Percentiles rank a stretch among this genome's conserved stretches.
These are phyloP conservation scores for Mylabris phalerata DNA, from an alignment of 1,140 invertebrate genomes.

Conservation along the genomic window DNA sequence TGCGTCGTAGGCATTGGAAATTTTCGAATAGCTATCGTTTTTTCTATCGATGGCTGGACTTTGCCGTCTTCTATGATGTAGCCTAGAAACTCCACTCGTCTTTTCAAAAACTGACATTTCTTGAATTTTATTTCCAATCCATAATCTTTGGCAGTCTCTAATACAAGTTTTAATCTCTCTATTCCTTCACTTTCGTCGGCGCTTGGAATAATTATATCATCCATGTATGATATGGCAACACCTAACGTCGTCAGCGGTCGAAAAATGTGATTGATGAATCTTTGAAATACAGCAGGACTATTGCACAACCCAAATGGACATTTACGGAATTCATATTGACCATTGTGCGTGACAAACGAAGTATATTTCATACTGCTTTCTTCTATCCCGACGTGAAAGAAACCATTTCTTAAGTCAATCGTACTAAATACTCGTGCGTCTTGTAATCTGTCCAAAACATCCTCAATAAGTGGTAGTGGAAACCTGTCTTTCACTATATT, in stretches of 20 bases:
- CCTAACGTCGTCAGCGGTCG: constrained; percentile 19
- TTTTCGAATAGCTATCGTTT: neutral
- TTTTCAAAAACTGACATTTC: constrained; percentile 11
- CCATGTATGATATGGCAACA: constrained; percentile 26
- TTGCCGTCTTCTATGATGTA: constrained; percentile 22
- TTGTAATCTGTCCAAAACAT: too few species aligned
- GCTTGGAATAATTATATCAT: constrained; percentile 22
- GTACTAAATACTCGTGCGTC: too few species aligned
- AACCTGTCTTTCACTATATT: too few species aligned
- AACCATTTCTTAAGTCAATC: too few species aligned
- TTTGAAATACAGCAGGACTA: constrained; percentile 30
- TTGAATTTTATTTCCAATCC: constrained; percentile 7
- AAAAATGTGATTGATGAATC: constrained; percentile 29
- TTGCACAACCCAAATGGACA: constrained; percentile 41
- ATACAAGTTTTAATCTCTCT: constrained; percentile 18
- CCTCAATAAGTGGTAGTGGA: too few species aligned
- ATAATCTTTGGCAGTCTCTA: constrained; percentile 14
- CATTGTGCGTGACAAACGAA: constrained; percentile 33
- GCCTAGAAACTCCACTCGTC: constrained; percentile 25
- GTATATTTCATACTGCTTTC: constrained; percentile 19
- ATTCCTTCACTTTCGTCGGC: constrained; percentile 16
- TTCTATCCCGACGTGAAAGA: too few species aligned
- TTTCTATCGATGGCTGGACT: constrained; percentile 26
- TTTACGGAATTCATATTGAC: constrained; percentile 40
- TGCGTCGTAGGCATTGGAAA: too few species aligned